phyloP scores from a whole-genome alignment of 2,797 vertebrate species.

The Leucoraja ocellata region DNA sequence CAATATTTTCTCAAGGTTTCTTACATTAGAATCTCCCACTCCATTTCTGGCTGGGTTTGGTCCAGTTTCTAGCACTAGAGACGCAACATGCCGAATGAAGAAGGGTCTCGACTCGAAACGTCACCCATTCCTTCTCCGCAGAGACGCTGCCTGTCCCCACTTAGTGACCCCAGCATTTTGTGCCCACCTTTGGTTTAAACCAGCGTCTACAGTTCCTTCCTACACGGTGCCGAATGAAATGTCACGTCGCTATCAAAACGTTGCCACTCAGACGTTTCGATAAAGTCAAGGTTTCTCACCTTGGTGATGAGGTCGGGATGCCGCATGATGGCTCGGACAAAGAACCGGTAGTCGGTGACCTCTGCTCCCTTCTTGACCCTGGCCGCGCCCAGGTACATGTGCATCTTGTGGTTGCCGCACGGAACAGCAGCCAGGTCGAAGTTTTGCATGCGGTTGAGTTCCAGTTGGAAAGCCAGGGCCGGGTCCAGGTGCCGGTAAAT shows the following conservation, averaged over 20 bases:
- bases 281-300: constrained; percentile 50
- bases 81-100: neutral
- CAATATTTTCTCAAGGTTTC: neutral
- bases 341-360: constrained; percentile 86
- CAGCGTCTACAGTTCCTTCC: too few relatives aligned
- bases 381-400: constrained; percentile 84
- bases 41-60: neutral
- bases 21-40: neutral
- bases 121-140: too few relatives aligned
- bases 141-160: too few relatives aligned
- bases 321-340: constrained; percentile 85
- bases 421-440: constrained; percentile 81
- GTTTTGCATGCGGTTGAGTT: constrained; percentile 91
- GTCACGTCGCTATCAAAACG: neutral
- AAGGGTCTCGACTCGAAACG: too few relatives aligned
- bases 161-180: too few relatives aligned
- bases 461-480: constrained; percentile 91
- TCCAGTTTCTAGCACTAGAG: too few relatives aligned
- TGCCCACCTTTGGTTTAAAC: too few relatives aligned
- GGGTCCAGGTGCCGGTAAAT: constrained; percentile 94
- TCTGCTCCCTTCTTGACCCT: constrained; percentile 73
- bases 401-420: constrained; percentile 93
- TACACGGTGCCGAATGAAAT: neutral
- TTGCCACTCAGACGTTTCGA: neutral
- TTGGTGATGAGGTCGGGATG: constrained; percentile 93